Percentiles rank a stretch among this genome's conserved stretches.
Conservation (phyloP, 2,113 vertebrate species). For the Dendrocopos noguchii region DNA sequence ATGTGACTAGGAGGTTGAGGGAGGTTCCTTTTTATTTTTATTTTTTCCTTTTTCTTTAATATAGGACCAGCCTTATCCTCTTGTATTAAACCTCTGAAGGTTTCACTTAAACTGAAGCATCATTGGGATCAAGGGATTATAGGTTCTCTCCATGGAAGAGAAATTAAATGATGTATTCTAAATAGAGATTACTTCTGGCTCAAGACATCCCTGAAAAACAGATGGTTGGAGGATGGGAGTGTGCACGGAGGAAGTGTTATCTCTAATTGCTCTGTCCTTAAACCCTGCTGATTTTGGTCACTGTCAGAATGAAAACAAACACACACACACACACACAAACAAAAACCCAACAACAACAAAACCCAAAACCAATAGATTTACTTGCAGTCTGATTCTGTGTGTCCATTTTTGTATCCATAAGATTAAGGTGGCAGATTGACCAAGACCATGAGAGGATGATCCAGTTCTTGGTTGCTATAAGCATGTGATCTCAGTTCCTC, state of each 20-base stretch:
- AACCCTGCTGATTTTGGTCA: neutral
- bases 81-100: neutral
- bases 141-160: neutral
- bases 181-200: neutral
- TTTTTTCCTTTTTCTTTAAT: neutral
- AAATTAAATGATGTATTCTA: neutral
- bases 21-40: no score
- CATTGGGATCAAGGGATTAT: neutral
- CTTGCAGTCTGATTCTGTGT: neutral
- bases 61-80: neutral
- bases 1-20: no score
- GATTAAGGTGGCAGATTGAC: neutral
- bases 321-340: neutral
- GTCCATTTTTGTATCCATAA: neutral
- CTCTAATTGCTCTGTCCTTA: neutral
- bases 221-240: rapidly evolving
- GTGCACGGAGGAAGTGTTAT: neutral
- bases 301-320: neutral
- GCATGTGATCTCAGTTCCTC: neutral
- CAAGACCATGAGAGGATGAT: neutral
- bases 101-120: neutral
- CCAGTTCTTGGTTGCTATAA: neutral
- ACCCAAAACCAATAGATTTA: neutral
- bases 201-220: neutral
- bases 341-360: no score